Base-by-base conservation (phyloP, 1,140 invertebrate genomes). In the Dendroctonus ponderosae region DNA sequence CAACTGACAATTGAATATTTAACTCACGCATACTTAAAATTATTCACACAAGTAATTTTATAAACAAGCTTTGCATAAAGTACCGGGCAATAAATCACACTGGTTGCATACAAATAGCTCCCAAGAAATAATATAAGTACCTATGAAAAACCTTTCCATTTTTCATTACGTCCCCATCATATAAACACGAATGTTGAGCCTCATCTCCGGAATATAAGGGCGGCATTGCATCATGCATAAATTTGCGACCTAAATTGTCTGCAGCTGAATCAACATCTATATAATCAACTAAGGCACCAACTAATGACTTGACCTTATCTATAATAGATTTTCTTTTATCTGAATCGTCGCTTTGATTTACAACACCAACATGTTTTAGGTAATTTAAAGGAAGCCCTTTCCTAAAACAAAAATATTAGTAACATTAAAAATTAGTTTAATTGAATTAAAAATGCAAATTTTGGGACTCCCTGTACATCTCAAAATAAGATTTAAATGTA, bases 221-320 rank as follows among this genome's bases (percentile, higher is more conserved):
- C 2, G 96, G 96, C 52, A 98, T 76, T n/a, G 89, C 90, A 79
- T 93, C 91, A 72, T 93, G 89, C 68, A 96, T 89, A 68, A 89
- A 92, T 65, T 86, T 83, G 72, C 90, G 92, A 2, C 87, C 89
- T 80, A 96, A 83, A 79, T 92, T 85, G 80, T 98, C 96, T 14
- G 90, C 91, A 53, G 90, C 91, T 26, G 85, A 81, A 80, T 97
- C 93, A 48, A 96, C 78, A 15, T 91, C 86, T 7, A 90, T 78
- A 73, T 89, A 81, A 26, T 86, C 77, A 41, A 87, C 77, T 65
- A 94, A 71, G 71, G 84, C 85, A 9, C 78, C 72, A 64, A 93
- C 81, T 37, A 96, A 77, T 9, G 80, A 78, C 61, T 85, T 82
- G 0, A 91, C 75, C 69, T 85, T 83, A 14, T 82, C 74, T 0